Conservation (phyloP, 2,113 vertebrate genomes). For the Macroglossus sobrinus region DNA sequence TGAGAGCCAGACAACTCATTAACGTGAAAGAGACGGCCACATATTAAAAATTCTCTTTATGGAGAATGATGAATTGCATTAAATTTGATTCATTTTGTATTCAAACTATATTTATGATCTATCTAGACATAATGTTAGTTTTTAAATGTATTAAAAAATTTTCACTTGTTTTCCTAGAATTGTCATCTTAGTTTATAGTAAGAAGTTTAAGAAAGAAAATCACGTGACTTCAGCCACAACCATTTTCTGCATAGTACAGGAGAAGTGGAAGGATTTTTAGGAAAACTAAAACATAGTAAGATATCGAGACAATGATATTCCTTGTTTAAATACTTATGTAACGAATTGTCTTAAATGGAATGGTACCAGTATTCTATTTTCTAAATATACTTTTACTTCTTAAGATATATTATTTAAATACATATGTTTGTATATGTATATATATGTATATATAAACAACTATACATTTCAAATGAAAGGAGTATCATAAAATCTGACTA, state of each 20-base stretch:
- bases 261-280: neutral
- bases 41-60: neutral
- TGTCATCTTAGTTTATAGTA: constrained; percentile 24
- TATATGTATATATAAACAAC: neutral
- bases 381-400: neutral
- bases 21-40: neutral
- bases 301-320: neutral
- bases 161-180: constrained; percentile 11
- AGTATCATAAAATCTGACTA: neutral
- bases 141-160: constrained; percentile 26
- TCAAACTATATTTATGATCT: neutral
- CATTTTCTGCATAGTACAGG: neutral
- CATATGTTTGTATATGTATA: neutral
- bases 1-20: neutral
- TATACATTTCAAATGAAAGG: neutral
- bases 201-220: neutral
- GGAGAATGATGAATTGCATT: neutral
- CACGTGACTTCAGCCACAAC: neutral
- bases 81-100: constrained; percentile 37
- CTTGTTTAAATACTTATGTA: neutral
- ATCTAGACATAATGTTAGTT: constrained; percentile 33
- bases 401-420: neutral
- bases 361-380: neutral
- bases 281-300: neutral
- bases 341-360: neutral